Evolutionary conservation across 2,797 vertebrate species (phyloP), one percentile per base, ranked within the genome.

Genomic region (Sphenopsis melanotis): DNA sequence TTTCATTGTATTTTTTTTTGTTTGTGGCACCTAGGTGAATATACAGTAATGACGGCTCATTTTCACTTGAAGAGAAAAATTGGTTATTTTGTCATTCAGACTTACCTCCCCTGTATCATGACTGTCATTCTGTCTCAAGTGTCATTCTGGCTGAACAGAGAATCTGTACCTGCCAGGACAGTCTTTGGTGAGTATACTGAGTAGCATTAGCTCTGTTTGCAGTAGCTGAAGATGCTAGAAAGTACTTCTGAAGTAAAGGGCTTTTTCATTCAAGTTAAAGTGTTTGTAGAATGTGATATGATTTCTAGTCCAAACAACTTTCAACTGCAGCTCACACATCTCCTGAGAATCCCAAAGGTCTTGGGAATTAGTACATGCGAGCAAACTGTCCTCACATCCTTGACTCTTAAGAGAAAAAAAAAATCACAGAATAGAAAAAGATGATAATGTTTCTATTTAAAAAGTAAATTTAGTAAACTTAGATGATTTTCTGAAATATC

Each of bases 51-150:
- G 99, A 99, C 99, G 5, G 99, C 99, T 97, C 99, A 99, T 98
- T 99, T 99, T 96, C 99, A 99, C 97, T 97, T 99, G 98, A 99
- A 99, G 98, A 98, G 99, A 97, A 99, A 99, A 98, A 99, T 99
- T 57, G 99, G 99, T 81, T 99, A 99, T 98, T 99, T 99, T 98
- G 99, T 99, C 97, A 99, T 99, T 97, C 99, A 99, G 98, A 99
- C 99, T 9, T 99, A 99, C 87, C 98, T 99, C 36, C 99, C 99
- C 9, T 99, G 99, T 97, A 99, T 99, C 98, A 99, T 99, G 99
- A 99, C 99, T 27, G 99, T 99, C 97, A 99, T 99, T 96, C 98
- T 99, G 39, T 99, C 99, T 86, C 99, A 99, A 98, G 99, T 99
- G 94, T 99, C 99, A 81, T 99, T 99, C 98, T 99, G 99, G 99